A percentile compares a stretch with the other conserved stretches of the same genome.
Evolutionary conservation across 2,888 invertebrate species (phyloP).

Genomic region (Parapristionchus giblindavisi): DNA sequence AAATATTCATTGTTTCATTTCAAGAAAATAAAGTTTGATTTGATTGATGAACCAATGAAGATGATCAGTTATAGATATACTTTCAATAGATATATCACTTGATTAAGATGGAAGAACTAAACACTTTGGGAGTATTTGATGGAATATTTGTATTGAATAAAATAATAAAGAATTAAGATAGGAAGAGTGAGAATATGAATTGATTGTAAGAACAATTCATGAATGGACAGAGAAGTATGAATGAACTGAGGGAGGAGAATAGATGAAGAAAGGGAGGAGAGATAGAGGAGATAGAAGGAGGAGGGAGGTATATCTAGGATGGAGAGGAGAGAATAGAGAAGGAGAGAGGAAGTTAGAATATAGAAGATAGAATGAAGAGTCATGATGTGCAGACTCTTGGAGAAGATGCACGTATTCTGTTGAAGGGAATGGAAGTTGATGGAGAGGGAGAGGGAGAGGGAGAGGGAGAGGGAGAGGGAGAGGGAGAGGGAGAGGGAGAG

Average conservation of each 20-base stretch:
- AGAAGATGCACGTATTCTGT: neutral
- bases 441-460: conserved; percentile 17
- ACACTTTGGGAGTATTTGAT: too few species aligned
- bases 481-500: neutral
- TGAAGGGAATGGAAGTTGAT: neutral
- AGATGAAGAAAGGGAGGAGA: neutral
- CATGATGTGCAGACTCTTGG: neutral
- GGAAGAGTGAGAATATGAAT: neutral
- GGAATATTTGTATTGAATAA: too few species aligned
- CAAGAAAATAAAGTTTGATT: too few species aligned
- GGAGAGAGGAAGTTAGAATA: conserved; percentile 4
- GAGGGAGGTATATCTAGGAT: too few species aligned
- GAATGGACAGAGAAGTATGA: neutral
- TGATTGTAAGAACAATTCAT: neutral
- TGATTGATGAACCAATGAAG: too few species aligned
- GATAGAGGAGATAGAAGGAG: too few species aligned
- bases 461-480: neutral
- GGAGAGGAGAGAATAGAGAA: neutral
- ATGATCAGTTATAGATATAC: too few species aligned
- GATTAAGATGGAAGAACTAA: too few species aligned
- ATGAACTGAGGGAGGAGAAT: neutral
- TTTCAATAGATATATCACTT: too few species aligned
- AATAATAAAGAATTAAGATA: neutral
- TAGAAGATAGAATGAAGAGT: neutral
- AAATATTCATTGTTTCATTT: too few species aligned